Conservation (phyloP, 2,888 invertebrate genomes). For the Subacronicta megacephala region DNA sequence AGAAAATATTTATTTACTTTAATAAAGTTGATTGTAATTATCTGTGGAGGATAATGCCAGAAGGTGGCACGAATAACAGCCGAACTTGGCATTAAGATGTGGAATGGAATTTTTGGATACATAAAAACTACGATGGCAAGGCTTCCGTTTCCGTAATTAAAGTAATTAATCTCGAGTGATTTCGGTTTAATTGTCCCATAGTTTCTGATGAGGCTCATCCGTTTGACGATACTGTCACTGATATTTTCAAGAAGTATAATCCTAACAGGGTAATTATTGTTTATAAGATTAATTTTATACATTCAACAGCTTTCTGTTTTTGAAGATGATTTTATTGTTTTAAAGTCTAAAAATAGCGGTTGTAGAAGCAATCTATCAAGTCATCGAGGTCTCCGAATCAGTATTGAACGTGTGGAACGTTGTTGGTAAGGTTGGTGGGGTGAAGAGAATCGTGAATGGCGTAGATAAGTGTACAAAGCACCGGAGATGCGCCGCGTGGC, state of each 20-base stretch:
- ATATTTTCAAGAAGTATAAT: slow-evolving; percentile 9
- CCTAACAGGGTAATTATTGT: not conserved
- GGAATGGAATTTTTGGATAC: slow-evolving; percentile 70
- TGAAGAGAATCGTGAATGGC: slow-evolving; percentile 87
- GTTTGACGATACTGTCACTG: slow-evolving; percentile 53
- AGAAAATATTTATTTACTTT: slow-evolving; percentile 10
- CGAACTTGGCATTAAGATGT: slow-evolving; percentile 72
- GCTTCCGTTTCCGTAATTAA: slow-evolving; percentile 88
- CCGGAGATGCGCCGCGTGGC: slow-evolving; percentile 81
- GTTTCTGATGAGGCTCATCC: slow-evolving; percentile 79
- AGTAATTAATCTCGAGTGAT: slow-evolving; percentile 83
- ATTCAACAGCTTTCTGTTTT: too few species aligned
- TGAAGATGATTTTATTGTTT: too few species aligned
- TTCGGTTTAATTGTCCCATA: slow-evolving; percentile 82
- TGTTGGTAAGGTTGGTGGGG: slow-evolving; percentile 60
- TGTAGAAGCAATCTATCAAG: slow-evolving; percentile 29
- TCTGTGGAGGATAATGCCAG: slow-evolving; percentile 42
- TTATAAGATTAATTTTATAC: too few species aligned
- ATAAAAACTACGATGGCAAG: slow-evolving; percentile 68
- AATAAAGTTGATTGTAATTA: slow-evolving; percentile 50
- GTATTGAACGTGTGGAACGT: slow-evolving; percentile 54
- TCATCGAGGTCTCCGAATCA: slow-evolving; percentile 59
- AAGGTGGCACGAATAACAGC: slow-evolving; percentile 59
- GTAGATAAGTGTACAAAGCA: slow-evolving; percentile 85
- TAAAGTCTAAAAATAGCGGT: slow-evolving; percentile 9